Base-by-base conservation (phyloP, 2,113 vertebrate species). In the Lasiurus borealis region DNA sequence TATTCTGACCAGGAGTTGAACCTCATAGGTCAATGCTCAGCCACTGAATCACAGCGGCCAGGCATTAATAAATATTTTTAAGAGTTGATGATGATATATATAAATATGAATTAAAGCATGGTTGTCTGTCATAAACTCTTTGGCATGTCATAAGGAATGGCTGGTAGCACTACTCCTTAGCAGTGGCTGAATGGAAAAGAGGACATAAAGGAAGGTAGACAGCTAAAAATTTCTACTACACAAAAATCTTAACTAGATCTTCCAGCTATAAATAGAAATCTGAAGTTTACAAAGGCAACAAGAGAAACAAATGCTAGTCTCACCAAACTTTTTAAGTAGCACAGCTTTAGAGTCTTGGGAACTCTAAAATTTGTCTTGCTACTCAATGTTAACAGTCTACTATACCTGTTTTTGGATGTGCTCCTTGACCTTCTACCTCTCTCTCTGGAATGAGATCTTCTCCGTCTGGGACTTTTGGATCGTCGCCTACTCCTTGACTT, bases 381-480 rank as follows among this genome's bases (percentile, higher is more conserved):
- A 72, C 18, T 21, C 68, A 31, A 2, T 27, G 18, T 34, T 23
- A 73, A 44, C 1, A 40, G 12, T 73, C 11, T 50, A 71, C 31
- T 34, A 19, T 86, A 99, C 99, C 99, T 99, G 34, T 98, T 98
- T 98, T 99, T 99, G 76, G 98, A 99, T 8, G 98, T 98, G 95
- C 99, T 99, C 73, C 98, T 97, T 72, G 99, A 99, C 82, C 99
- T 98, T 76, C 99, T 98, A 96, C 97, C 98, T 96, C 99, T 98
- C 1, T 99, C 99, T 96, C 99, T 98, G 54, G 99, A 99, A 96
- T 99, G 99, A 64, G 99, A 98, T 91, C 98, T 98, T 92, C 99
- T 99, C 90, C 99, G 97, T 14, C 99, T 98, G 0, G 99, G 99
- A 93, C 99, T 99, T 98, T 99, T 99, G 50, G 99, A 99, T 98